These are phyloP conservation scores for Microchirus variegatus DNA, from an alignment of 2,797 vertebrate genomes.

Conservation along the genomic window DNA sequence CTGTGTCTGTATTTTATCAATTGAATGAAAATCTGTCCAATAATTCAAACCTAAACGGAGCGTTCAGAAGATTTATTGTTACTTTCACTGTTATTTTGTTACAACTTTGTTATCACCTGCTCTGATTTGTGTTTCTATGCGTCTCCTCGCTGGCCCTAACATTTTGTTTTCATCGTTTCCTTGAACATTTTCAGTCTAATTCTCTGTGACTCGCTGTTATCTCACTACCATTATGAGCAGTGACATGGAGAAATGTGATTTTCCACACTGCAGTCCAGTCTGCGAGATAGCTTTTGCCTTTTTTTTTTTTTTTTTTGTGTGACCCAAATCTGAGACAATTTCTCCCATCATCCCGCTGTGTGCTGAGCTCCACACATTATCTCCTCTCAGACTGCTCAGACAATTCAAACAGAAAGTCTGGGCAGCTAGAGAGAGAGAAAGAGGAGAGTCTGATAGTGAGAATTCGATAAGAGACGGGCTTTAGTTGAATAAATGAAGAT, in stretches of 20 bases:
- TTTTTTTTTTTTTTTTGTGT: slow-evolving; percentile 14
- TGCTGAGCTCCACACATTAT: slow-evolving; percentile 62
- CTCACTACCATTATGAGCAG: slow-evolving; percentile 5
- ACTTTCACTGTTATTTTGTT: too few relatives aligned
- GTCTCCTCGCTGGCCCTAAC: not conserved
- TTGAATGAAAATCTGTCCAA: too few relatives aligned
- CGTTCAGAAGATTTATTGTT: too few relatives aligned
- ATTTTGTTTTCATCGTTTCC: not conserved
- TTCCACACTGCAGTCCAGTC: slow-evolving; percentile 39
- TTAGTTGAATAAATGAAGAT: slow-evolving; percentile 9
- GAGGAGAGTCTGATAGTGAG: slow-evolving; percentile 18
- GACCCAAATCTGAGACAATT: slow-evolving; percentile 65
- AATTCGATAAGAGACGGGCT: slow-evolving; percentile 1
- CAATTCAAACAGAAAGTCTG: slow-evolving; percentile 42
- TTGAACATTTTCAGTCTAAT: not conserved
- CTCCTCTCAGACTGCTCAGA: slow-evolving; percentile 35
- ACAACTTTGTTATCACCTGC: too few relatives aligned
- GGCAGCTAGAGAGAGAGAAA: slow-evolving; percentile 17
- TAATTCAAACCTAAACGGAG: too few relatives aligned
- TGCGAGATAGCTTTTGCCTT: not conserved
- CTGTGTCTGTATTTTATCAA: too few relatives aligned
- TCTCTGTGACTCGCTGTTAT: slow-evolving; percentile 18
- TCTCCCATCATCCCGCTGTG: slow-evolving; percentile 57
- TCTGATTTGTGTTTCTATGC: too few relatives aligned
- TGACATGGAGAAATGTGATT: slow-evolving; percentile 48